These are phyloP conservation scores for Spinus olivaceus DNA, from an alignment of 2,797 vertebrate genomes.

Conservation along the genomic window DNA sequence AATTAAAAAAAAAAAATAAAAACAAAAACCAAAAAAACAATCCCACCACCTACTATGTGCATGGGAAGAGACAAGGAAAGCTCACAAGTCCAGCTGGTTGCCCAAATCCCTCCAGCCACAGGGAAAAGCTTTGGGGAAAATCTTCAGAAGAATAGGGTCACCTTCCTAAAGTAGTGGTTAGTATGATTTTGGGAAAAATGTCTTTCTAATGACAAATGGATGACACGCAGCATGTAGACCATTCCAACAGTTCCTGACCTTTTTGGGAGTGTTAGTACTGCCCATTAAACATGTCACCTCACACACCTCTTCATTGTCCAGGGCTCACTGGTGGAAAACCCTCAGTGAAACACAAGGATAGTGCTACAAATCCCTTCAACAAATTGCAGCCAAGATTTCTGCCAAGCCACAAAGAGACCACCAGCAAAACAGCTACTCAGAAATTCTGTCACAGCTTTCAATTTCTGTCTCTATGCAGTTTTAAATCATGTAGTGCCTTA, in stretches of 20 bases:
- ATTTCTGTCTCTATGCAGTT: neutral
- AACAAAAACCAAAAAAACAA: neutral
- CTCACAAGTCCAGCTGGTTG: accelerated
- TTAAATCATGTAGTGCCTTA: neutral
- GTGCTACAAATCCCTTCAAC: neutral
- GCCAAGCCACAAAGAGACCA: neutral
- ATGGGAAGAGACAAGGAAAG: neutral
- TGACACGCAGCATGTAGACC: neutral
- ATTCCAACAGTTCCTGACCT: neutral
- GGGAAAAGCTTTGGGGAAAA: neutral
- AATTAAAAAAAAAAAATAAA: neutral
- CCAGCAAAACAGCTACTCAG: neutral
- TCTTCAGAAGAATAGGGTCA: neutral
- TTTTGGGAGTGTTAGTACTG: neutral
- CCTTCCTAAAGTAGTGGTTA: neutral
- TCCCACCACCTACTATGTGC: neutral
- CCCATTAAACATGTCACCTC: neutral
- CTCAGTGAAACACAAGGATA: neutral
- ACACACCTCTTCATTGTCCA: neutral
- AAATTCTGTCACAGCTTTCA: neutral
- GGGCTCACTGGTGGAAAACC: neutral
- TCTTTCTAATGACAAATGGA: neutral
- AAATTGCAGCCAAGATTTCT: neutral
- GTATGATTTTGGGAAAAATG: neutral
- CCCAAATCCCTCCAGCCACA: neutral